Evolutionary conservation across 1,140 invertebrate species (phyloP).

Genomic region (Ceratosolen fusciceps): DNA sequence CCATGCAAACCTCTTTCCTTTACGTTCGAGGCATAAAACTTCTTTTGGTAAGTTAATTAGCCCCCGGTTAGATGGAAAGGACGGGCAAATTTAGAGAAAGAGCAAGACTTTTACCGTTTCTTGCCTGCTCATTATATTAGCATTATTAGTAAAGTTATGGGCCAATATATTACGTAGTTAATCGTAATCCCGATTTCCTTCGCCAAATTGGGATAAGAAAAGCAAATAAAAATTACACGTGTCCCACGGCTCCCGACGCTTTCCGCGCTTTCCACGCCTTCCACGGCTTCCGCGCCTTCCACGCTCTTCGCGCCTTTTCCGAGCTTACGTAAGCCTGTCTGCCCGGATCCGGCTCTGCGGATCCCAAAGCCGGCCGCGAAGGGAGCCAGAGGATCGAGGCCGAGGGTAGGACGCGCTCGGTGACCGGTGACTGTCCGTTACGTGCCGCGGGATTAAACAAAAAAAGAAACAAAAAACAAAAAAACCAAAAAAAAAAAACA

Average conservation of each 20-base stretch:
- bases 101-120: background rate
- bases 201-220: background rate
- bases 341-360: no score
- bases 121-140: slow-evolving; percentile 3
- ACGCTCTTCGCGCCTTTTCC: background rate
- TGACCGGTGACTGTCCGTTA: no score
- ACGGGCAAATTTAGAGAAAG: background rate
- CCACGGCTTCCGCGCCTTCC: background rate
- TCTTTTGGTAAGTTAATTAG: slow-evolving; percentile 15
- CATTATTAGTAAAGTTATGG: background rate
- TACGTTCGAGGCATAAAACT: slow-evolving; percentile 15
- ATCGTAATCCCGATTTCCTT: slow-evolving; percentile 1
- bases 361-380: no score
- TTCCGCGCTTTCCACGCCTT: background rate
- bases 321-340: background rate
- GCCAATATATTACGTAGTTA: slow-evolving; percentile 3
- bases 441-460: no score
- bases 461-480: no score
- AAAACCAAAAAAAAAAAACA: no score
- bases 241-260: background rate
- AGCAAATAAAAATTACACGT: background rate
- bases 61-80: no score
- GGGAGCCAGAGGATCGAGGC: no score
- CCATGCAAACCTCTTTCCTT: background rate
- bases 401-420: no score